Base-by-base conservation (phyloP, 2,113 vertebrate genomes). In the Trachemys scripta region DNA sequence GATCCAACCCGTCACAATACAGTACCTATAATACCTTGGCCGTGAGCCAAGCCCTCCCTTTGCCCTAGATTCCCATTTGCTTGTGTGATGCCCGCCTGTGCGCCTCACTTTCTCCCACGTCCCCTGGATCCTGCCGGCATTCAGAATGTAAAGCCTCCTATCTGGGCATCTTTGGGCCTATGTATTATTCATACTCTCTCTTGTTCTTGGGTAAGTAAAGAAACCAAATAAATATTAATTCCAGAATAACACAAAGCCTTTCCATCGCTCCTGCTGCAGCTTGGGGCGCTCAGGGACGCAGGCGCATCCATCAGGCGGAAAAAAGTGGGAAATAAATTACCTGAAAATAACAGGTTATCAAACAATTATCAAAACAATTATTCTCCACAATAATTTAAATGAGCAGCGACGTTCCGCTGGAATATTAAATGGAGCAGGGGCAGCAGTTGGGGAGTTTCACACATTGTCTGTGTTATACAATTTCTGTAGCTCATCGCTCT, bases 201-300 rank as follows among this genome's bases (percentile, higher is more conserved):
- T 88, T 94, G 85, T 94, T 91, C 82, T 19, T 42, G 89, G 81
- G 81, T 29, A 79, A 87, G 84, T 79, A 75, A 88, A 89, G 82
- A 84, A 96, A 90, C 88, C 89, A 93, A 97, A 97, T 96, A 96
- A 97, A 96, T 96, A 96, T 95, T 93, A 88, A 97, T 97, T 92
- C 91, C n/a, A 16, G 11, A 12, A 80, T 84, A 88, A 27, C 84
- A 96, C 94, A 93, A 93, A 97, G 94, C 94, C 84, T 89, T 90
- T 84, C 94, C 27, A 4, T 25, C 72, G 49, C 91, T 97, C 94
- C 89, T 75, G 90, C 81, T 31, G 81, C 45, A 83, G 69, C 1
- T 51, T 69, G 0, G 1, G 59, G 90, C 86, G 86, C 92, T 80
- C 35, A 29, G 90, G 92, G 95, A 93, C 80, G 82, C 9, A 0